These are phyloP conservation scores for Peromyscus melanophrys DNA, from an alignment of 2,797 vertebrate genomes.

Conservation along the genomic window DNA sequence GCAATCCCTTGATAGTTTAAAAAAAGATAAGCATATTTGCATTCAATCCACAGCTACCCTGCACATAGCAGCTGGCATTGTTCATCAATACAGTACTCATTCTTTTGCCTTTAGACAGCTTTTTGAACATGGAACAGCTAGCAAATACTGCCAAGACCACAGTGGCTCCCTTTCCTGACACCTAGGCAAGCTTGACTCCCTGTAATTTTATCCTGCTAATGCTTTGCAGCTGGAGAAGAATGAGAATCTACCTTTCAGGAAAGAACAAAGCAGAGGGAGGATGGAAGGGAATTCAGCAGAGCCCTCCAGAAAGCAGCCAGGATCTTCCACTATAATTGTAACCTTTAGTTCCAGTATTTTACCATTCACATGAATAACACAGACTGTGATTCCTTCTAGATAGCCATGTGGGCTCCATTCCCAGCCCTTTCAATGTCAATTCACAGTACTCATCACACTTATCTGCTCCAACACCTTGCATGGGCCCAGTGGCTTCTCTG, in stretches of 20 bases:
- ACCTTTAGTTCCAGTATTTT: background rate
- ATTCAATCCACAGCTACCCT: background rate
- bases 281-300: background rate
- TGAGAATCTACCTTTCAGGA: background rate
- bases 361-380: background rate
- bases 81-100: background rate
- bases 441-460: background rate
- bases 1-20: background rate
- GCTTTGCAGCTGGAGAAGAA: slow-evolving; percentile 13
- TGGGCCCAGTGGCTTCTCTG: background rate
- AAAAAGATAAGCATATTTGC: background rate
- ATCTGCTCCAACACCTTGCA: slow-evolving; percentile 8
- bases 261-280: background rate
- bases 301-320: background rate
- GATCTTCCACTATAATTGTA: background rate
- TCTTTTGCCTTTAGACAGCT: background rate
- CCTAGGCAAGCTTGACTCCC: background rate
- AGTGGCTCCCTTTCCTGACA: background rate
- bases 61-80: background rate
- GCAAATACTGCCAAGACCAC: slow-evolving; percentile 47
- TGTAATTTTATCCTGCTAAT: background rate
- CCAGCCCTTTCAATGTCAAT: background rate
- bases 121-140: background rate
- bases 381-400: slow-evolving; percentile 5
- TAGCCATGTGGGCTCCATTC: background rate